A percentile compares a stretch with the other conserved stretches of the same genome.
Conservation (phyloP, 2,113 vertebrate genomes). For the Benitochromis conjunctus region DNA sequence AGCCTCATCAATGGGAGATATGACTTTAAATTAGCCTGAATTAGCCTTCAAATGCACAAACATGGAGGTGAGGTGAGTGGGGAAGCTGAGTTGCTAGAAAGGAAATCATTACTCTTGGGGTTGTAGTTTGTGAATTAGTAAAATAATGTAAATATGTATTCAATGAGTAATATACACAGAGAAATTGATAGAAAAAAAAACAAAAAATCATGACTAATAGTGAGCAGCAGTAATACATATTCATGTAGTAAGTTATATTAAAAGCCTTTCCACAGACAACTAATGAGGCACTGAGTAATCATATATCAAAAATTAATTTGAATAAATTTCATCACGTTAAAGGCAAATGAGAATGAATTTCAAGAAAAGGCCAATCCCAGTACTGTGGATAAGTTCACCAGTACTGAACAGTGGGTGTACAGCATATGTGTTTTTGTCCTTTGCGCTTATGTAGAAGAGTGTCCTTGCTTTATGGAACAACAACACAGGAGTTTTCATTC, state of each 20-base stretch:
- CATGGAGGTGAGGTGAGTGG: background rate
- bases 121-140: background rate
- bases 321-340: background rate
- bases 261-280: background rate
- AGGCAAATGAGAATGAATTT: background rate
- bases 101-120: background rate
- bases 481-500: conserved; percentile 59
- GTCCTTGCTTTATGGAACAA: conserved; percentile 65
- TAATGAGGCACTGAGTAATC: background rate
- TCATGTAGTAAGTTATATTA: background rate
- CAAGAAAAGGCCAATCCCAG: background rate
- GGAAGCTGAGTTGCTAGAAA: background rate
- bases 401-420: background rate
- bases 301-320: background rate
- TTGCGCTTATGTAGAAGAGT: conserved; percentile 32
- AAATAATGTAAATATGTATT: background rate
- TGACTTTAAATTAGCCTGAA: background rate
- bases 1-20: background rate
- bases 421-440: conserved; percentile 52
- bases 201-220: background rate
- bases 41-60: background rate
- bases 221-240: background rate
- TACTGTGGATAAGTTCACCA: background rate
- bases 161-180: background rate
- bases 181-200: background rate